Conservation (phyloP, 2,888 invertebrate genomes). For the Chymomyza fuscimana region DNA sequence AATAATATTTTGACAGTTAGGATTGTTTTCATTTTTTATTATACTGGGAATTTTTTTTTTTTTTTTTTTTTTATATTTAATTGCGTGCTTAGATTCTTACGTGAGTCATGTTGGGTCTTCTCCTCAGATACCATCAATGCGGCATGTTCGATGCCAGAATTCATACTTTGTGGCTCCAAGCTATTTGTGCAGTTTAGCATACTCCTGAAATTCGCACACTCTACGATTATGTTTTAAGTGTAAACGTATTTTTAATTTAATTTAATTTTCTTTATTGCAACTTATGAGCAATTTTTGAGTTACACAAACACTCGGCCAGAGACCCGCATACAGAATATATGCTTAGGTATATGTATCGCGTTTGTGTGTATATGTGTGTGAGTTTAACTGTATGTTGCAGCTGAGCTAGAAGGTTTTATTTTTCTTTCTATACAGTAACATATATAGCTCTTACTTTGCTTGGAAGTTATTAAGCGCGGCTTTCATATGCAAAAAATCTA, state of each 20-base stretch:
- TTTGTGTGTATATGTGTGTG: slow-evolving; percentile 16
- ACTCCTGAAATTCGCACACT: slow-evolving; percentile 87
- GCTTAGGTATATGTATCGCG: slow-evolving; percentile 9
- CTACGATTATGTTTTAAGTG: slow-evolving; percentile 81
- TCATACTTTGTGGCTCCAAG: slow-evolving; percentile 91
- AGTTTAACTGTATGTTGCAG: slow-evolving; percentile 18
- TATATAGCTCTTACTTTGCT: slow-evolving; percentile 30
- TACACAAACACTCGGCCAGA: slow-evolving; percentile 15
- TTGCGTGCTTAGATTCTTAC: slow-evolving; percentile 82
- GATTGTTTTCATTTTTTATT: slow-evolving; percentile 20
- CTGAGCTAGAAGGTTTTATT: slow-evolving; percentile 10
- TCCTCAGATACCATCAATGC: slow-evolving; percentile 89
- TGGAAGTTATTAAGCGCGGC: slow-evolving; percentile 70
- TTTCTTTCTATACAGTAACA: not conserved
- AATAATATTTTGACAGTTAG: slow-evolving; percentile 14
- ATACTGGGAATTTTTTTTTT: slow-evolving; percentile 37
- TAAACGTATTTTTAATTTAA: slow-evolving; percentile 76
- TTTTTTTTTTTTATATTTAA: slow-evolving; percentile 24
- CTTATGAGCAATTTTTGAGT: slow-evolving; percentile 67
- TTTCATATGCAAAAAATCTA: slow-evolving; percentile 36
- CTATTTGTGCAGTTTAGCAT: slow-evolving; percentile 97
- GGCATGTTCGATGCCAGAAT: slow-evolving; percentile 87
- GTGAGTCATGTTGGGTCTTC: slow-evolving; percentile 89
- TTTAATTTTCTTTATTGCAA: slow-evolving; percentile 40
- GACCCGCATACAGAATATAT: not conserved